These are phyloP conservation scores for Coelopa frigida DNA, from an alignment of 1,140 invertebrate species.

Conservation along the genomic window DNA sequence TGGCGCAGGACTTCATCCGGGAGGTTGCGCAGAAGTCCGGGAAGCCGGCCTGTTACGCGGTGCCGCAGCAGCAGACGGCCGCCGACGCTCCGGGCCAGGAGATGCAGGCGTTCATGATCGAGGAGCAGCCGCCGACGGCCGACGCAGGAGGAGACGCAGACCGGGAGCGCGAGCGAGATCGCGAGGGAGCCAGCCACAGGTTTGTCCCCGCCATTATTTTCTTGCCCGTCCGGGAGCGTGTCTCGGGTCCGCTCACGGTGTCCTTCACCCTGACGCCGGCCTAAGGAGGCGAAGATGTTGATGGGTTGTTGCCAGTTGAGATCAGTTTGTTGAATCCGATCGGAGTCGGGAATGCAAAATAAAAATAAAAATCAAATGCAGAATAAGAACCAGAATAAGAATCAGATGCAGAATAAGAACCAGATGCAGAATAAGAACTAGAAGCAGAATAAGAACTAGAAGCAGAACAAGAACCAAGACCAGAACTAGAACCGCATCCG, in stretches of 20 bases:
- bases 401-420: no score
- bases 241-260: slow-evolving; percentile 71
- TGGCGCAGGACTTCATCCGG: not conserved
- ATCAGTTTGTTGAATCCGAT: no score
- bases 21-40: slow-evolving; percentile 31
- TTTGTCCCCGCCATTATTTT: slow-evolving; percentile 86
- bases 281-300: slow-evolving; percentile 47
- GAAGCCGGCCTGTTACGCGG: slow-evolving; percentile 30
- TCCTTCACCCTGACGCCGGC: slow-evolving; percentile 88
- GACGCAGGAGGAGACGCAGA: slow-evolving; percentile 14
- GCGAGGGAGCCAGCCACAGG: slow-evolving; percentile 44
- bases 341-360: no score
- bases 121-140: slow-evolving; percentile 33
- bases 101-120: slow-evolving; percentile 38
- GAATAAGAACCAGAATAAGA: no score
- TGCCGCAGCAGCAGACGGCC: slow-evolving; percentile 22
- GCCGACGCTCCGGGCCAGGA: slow-evolving; percentile 9
- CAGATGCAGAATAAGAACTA: no score
- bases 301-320: no score
- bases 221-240: slow-evolving; percentile 78
- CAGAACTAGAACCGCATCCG: no score
- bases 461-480: no score
- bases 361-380: no score
- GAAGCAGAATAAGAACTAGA: no score
- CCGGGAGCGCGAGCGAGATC: slow-evolving; percentile 21